Conservation (phyloP, 2,888 invertebrate genomes). For the Pimpla rufipes region DNA sequence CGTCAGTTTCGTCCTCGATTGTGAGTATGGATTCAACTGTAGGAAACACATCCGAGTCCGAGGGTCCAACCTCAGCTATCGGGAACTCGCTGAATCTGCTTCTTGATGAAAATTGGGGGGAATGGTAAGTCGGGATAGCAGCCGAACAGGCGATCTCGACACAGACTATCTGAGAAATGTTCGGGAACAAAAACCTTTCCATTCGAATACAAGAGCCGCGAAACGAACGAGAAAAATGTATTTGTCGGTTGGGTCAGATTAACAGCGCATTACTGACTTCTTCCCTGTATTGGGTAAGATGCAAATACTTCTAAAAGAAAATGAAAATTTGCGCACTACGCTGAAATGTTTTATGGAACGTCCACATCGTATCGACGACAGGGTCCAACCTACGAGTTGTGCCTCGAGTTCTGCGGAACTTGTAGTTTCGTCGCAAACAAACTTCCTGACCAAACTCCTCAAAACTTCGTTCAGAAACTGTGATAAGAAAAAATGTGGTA, state of each 20-base stretch:
- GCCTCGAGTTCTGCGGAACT: constrained; percentile 9
- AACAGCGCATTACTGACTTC: background rate
- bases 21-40: background rate
- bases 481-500: constrained; percentile 15
- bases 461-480: constrained; percentile 27
- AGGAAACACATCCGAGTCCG: background rate
- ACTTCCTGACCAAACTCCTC: constrained; percentile 12
- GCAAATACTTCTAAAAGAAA: constrained; percentile 38
- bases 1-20: constrained; percentile 6
- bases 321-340: constrained; percentile 27
- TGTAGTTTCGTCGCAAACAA: constrained; percentile 10
- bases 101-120: constrained; percentile 29
- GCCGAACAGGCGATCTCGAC: constrained; percentile 32
- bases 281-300: background rate
- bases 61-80: background rate
- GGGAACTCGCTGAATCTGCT: constrained; percentile 30
- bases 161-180: constrained; percentile 18
- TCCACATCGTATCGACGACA: constrained; percentile 7
- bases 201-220: constrained; percentile 23
- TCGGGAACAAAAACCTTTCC: constrained; percentile 28
- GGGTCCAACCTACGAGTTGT: background rate
- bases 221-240: constrained; percentile 1
- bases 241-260: background rate
- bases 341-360: constrained; percentile 38
- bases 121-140: constrained; percentile 40